Conservation (phyloP, 2,797 vertebrate genomes). For the Gobio occitaniae region DNA sequence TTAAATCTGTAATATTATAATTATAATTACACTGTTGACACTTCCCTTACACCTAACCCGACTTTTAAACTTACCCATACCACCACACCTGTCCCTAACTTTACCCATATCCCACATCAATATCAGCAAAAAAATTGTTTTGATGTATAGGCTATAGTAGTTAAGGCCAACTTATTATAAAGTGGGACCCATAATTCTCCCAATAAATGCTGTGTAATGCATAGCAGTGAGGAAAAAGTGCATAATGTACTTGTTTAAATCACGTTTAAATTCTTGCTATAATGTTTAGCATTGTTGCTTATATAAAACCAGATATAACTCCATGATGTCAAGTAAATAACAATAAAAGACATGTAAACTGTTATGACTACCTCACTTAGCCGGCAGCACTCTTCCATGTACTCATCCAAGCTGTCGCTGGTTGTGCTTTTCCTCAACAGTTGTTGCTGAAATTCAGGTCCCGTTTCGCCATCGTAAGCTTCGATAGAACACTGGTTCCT, state of each 20-base stretch:
- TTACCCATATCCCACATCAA: no score
- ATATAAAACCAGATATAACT: slow-evolving; percentile 24
- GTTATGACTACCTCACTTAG: slow-evolving; percentile 84
- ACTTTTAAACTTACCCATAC: no score
- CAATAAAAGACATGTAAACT: slow-evolving; percentile 39
- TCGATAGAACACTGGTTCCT: slow-evolving; percentile 58
- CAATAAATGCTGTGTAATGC: not conserved
- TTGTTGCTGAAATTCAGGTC: slow-evolving; percentile 65
- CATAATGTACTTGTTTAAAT: slow-evolving; percentile 25
- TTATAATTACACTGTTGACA: no score
- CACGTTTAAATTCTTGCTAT: slow-evolving; percentile 4
- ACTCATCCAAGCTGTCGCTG: slow-evolving; percentile 85
- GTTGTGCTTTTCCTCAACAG: slow-evolving; percentile 77
- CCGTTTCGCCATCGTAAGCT: slow-evolving; percentile 64
- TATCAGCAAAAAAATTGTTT: no score
- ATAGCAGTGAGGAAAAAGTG: not conserved
- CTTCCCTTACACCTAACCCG: no score
- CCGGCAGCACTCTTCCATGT: slow-evolving; percentile 89
- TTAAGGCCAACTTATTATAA: no score
- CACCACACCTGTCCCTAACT: no score
- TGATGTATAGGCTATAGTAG: no score
- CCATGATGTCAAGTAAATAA: slow-evolving; percentile 23
- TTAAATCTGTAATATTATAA: no score
- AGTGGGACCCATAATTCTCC: not conserved
- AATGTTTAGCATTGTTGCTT: not conserved